phyloP scores from a whole-genome alignment of 2,113 vertebrate genomes.

The Micromys minutus region DNA sequence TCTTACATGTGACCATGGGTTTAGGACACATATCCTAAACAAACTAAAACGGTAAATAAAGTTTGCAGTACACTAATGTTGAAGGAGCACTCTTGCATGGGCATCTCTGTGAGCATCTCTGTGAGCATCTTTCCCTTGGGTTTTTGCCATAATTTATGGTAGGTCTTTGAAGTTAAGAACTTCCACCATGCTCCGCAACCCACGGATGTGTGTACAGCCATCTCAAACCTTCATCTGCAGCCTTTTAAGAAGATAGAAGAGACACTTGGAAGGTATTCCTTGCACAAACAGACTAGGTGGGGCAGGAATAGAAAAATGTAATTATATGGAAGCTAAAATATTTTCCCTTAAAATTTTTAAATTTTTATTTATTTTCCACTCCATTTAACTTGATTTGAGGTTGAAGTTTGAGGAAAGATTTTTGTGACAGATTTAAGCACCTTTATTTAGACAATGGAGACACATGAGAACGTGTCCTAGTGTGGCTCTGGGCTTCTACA shows the following conservation, averaged over 20 bases:
- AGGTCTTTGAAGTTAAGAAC: background rate
- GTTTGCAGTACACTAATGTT: conserved; percentile 29
- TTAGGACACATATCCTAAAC: conserved; percentile 48
- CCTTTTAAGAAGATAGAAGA: fast-evolving
- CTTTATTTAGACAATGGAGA: background rate
- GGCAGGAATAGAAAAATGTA: background rate
- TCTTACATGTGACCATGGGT: conserved; percentile 2
- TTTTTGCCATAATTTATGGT: background rate
- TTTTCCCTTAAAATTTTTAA: background rate
- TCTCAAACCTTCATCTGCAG: background rate
- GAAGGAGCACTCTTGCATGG: background rate
- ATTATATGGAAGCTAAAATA: background rate
- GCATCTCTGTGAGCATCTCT: background rate
- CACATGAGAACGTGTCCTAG: background rate
- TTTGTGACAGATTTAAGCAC: background rate
- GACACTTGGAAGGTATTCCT: background rate
- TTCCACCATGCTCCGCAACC: background rate
- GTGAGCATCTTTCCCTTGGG: fast-evolving
- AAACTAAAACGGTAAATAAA: conserved; percentile 54
- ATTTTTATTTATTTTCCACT: background rate
- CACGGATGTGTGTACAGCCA: background rate
- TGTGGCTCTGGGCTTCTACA: background rate
- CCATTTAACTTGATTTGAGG: background rate
- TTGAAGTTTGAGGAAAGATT: background rate
- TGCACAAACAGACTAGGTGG: background rate